These are phyloP conservation scores for Dinomys branickii DNA, from an alignment of 2,113 vertebrate genomes.

Conservation along the genomic window DNA sequence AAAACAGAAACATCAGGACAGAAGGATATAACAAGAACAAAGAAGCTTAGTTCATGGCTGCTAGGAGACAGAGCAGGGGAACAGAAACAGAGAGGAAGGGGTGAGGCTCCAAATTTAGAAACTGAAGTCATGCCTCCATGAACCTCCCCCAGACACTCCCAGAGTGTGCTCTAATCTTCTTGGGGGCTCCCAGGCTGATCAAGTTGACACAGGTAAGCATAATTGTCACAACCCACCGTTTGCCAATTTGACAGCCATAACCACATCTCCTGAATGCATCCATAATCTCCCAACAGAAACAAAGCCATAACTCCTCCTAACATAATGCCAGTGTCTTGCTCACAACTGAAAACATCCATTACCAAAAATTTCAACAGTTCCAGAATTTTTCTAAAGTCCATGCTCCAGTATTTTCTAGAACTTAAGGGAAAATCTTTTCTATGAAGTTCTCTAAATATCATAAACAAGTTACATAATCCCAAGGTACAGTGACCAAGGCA, in stretches of 20 bases:
- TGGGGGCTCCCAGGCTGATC: neutral
- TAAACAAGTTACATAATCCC: neutral
- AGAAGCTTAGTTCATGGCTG: neutral
- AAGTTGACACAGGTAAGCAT: neutral
- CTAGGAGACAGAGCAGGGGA: neutral
- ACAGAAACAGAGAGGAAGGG: neutral
- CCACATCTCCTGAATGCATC: neutral
- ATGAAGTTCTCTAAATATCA: neutral
- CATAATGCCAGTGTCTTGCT: neutral
- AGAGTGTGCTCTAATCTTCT: neutral
- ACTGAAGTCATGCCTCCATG: no score
- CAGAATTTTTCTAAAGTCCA: neutral
- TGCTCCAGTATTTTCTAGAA: neutral
- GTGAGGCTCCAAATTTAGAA: neutral
- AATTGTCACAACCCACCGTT: neutral
- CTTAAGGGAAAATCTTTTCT: neutral
- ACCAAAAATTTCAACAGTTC: neutral
- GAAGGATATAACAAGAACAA: neutral
- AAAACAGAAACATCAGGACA: neutral
- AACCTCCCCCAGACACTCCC: neutral
- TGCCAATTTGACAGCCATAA: neutral
- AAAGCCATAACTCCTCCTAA: neutral
- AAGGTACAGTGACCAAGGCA: neutral
- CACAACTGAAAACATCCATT: neutral
- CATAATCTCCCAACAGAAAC: neutral